These are phyloP conservation scores for Lasioglossum zephyrum DNA, from an alignment of 2,888 invertebrate genomes.

Conservation along the genomic window DNA sequence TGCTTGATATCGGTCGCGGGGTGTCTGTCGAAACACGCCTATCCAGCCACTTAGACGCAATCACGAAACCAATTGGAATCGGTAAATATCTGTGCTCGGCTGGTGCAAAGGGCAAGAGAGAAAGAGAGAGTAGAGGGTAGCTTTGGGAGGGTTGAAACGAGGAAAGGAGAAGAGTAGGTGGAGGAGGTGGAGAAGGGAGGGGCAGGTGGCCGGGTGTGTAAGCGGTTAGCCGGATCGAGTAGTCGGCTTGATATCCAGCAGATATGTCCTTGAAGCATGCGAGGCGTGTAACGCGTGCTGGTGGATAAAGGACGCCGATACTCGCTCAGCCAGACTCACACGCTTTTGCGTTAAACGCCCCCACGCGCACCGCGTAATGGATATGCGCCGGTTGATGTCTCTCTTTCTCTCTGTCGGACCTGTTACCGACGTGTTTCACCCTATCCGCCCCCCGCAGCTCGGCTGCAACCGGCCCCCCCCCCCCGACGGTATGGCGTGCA, in stretches of 20 bases:
- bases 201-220: slow-evolving; percentile 59
- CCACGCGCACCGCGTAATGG: slow-evolving; percentile 68
- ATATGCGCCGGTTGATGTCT: slow-evolving; percentile 61
- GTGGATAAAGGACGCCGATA: slow-evolving; percentile 62
- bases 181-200: slow-evolving; percentile 26
- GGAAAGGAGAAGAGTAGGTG: slow-evolving; percentile 10
- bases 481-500: slow-evolving; percentile 27
- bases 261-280: slow-evolving; percentile 84
- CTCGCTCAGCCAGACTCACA: slow-evolving; percentile 34
- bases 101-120: slow-evolving; percentile 55
- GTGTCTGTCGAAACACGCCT: slow-evolving; percentile 38
- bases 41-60: slow-evolving; percentile 77
- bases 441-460: neutral
- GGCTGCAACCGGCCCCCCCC: neutral
- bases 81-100: slow-evolving; percentile 77
- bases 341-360: slow-evolving; percentile 60
- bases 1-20: slow-evolving; percentile 22
- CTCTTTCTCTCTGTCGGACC: slow-evolving; percentile 31
- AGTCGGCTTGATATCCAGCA: slow-evolving; percentile 77
- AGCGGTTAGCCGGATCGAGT: slow-evolving; percentile 74
- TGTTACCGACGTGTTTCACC: slow-evolving; percentile 20
- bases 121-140: slow-evolving; percentile 26
- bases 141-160: slow-evolving; percentile 23
- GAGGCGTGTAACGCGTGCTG: slow-evolving; percentile 74
- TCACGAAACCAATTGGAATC: slow-evolving; percentile 82